phyloP scores from a whole-genome alignment of 2,888 invertebrate genomes.

The Automeris io region DNA sequence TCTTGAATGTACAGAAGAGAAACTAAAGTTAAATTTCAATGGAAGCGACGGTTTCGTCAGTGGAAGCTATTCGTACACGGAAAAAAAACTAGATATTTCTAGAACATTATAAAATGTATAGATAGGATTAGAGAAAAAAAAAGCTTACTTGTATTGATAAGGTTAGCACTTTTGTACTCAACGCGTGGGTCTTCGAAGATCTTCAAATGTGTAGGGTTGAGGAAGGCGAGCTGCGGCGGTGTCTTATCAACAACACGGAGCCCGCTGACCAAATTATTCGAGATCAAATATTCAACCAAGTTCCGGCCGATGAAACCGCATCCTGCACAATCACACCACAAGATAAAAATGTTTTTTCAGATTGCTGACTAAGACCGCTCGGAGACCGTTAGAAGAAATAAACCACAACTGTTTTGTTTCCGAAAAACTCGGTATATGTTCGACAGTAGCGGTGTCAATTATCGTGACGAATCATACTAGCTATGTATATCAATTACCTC shows the following conservation, averaged over 20 bases:
- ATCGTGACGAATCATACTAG: neutral
- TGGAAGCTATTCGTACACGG: too few species aligned
- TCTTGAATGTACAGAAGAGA: too few species aligned
- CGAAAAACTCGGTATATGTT: neutral
- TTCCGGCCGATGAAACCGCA: slow-evolving; percentile 96
- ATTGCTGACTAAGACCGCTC: slow-evolving; percentile 65
- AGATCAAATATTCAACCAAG: slow-evolving; percentile 87
- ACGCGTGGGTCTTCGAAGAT: slow-evolving; percentile 86
- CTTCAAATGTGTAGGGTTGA: slow-evolving; percentile 84
- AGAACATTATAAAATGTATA: too few species aligned
- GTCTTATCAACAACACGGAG: slow-evolving; percentile 94
- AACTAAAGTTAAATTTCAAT: too few species aligned
- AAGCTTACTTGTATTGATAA: slow-evolving; percentile 88
- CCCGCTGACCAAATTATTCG: slow-evolving; percentile 84
- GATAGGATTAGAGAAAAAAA: neutral
- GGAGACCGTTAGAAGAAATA: slow-evolving; percentile 52
- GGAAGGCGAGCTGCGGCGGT: slow-evolving; percentile 94
- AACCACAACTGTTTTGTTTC: slow-evolving; percentile 13
- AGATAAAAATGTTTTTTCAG: slow-evolving; percentile 24
- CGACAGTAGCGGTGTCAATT: neutral
- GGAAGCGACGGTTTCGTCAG: too few species aligned
- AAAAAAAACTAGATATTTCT: too few species aligned
- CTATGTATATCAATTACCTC: slow-evolving; percentile 45
- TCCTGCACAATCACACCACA: slow-evolving; percentile 76
- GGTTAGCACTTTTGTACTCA: slow-evolving; percentile 93